A percentile compares a stretch with the other conserved stretches of the same genome.
These are phyloP conservation scores for Empidonax traillii DNA, from an alignment of 2,113 vertebrate species.

Conservation along the genomic window DNA sequence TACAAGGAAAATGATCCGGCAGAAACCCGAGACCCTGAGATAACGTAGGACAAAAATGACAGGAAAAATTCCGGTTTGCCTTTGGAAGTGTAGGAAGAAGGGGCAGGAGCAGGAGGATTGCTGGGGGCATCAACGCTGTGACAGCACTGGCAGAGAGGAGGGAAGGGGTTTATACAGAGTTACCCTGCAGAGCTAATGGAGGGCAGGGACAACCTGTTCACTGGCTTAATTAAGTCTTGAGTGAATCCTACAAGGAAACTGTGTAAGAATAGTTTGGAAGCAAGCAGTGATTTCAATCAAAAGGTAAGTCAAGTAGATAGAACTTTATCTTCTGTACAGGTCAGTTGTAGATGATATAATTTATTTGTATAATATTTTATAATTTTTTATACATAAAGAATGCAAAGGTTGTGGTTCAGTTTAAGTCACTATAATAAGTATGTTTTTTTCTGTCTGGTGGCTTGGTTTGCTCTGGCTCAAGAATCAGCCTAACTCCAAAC, in stretches of 20 bases:
- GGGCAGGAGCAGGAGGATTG: background rate
- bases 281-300: background rate
- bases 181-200: background rate
- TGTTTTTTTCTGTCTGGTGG: background rate
- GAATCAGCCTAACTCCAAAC: background rate
- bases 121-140: background rate
- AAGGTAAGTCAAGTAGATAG: background rate
- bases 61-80: background rate
- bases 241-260: background rate
- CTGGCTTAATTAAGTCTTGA: background rate
- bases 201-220: background rate
- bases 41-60: background rate
- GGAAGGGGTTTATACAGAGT: background rate
- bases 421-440: background rate
- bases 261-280: background rate
- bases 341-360: background rate
- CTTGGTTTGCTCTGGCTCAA: background rate
- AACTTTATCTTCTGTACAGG: background rate
- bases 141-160: background rate
- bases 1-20: background rate
- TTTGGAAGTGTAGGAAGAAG: background rate
- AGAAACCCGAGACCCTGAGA: background rate
- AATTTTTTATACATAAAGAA: background rate
- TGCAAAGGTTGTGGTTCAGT: background rate
- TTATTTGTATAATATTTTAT: background rate